These are phyloP conservation scores for Xanthia togata DNA, from an alignment of 2,888 invertebrate species.

Conservation along the genomic window DNA sequence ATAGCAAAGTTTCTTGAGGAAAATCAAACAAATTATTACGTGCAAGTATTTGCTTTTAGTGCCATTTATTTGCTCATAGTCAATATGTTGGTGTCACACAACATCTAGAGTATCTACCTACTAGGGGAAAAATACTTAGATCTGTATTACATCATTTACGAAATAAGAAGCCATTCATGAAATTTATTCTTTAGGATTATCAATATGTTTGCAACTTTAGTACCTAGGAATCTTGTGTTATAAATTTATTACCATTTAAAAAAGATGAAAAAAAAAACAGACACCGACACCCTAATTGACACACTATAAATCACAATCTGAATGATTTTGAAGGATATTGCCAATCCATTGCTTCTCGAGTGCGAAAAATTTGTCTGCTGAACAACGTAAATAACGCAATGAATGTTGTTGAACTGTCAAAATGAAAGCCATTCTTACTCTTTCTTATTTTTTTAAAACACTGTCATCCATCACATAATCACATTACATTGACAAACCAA, in stretches of 20 bases:
- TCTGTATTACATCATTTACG: conserved; percentile 5
- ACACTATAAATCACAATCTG: too few relatives aligned
- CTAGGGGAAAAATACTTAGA: conserved; percentile 12
- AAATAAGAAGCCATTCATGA: conserved; percentile 11
- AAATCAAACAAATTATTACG: conserved; percentile 34
- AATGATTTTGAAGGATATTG: too few relatives aligned
- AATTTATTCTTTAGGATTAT: too few relatives aligned
- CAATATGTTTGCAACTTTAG: too few relatives aligned
- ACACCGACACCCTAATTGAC: too few relatives aligned
- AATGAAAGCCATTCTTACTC: too few relatives aligned
- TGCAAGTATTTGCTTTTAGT: conserved; percentile 26
- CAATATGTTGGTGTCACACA: conserved; percentile 29
- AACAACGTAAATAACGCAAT: too few relatives aligned
- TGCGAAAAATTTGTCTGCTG: too few relatives aligned
- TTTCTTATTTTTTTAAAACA: neutral
- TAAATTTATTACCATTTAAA: neutral
- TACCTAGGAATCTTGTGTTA: too few relatives aligned
- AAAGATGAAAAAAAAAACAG: neutral
- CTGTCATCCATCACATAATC: too few relatives aligned
- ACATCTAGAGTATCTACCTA: conserved; percentile 10
- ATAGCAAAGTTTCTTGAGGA: conserved; percentile 21
- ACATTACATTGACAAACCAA: conserved; percentile 3
- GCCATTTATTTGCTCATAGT: conserved; percentile 33
- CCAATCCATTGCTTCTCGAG: too few relatives aligned
- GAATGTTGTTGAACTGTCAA: too few relatives aligned